Conservation (phyloP, 2,888 invertebrate genomes). For the Heliconius aoede region DNA sequence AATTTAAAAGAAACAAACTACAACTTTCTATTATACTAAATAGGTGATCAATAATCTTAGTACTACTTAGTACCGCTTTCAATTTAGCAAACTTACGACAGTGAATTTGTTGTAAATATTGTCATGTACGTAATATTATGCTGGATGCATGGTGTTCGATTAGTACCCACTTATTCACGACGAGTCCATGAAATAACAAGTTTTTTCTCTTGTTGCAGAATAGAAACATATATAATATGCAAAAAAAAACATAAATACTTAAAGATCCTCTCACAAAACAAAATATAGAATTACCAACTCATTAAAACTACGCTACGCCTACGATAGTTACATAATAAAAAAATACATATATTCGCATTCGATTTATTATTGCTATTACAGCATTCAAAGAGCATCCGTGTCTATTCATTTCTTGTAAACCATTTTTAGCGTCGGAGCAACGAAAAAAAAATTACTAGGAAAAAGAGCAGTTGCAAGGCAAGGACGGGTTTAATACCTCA, state of each 20-base stretch:
- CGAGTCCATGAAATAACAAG: too few relatives aligned
- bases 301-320: too few relatives aligned
- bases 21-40: not conserved
- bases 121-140: not conserved
- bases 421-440: slow-evolving; percentile 1
- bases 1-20: not conserved
- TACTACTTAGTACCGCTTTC: not conserved
- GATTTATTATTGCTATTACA: not conserved
- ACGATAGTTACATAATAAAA: not conserved
- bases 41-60: not conserved
- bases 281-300: not conserved
- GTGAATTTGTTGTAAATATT: too few relatives aligned
- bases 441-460: slow-evolving; percentile 24
- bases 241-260: not conserved
- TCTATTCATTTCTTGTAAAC: slow-evolving; percentile 16
- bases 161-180: too few relatives aligned
- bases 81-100: not conserved
- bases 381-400: not conserved
- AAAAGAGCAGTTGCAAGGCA: slow-evolving; percentile 43
- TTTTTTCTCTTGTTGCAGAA: too few relatives aligned
- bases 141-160: not conserved
- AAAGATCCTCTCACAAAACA: not conserved
- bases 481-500: slow-evolving; percentile 56
- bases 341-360: not conserved
- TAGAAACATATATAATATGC: not conserved